Evolutionary conservation across 2,113 vertebrate species (phyloP), one percentile per base, ranked within the genome.

Genomic region (Cygnus atratus): DNA sequence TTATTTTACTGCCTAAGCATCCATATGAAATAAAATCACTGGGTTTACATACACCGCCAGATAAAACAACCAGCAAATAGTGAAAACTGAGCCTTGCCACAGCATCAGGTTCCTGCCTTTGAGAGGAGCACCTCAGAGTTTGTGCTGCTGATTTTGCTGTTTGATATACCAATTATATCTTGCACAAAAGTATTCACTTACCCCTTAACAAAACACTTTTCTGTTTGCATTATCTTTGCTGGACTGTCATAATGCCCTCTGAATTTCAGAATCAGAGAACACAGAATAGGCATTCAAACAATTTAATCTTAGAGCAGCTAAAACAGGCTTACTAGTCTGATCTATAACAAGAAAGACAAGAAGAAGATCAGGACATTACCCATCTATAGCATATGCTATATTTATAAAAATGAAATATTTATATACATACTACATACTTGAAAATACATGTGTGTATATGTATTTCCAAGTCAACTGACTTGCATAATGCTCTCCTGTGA

Each of bases 21-120:
- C 58, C 11, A 83, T 41, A 29, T 35, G 44, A 83, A n/a, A 66
- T 73, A 77, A 66, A 79, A 93, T 46, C 9, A 2, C 15, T 8
- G 5, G 29, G 22, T 33, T 78, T 26, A 61, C 0, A 0, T 19
- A 48, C 24, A 31, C 8, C 24, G 50, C 1, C 2, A 0, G 29
- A 46, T 70, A 82, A 88, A 79, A 46, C 26, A 73, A 66, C 13
- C 33, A 75, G 52, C 28, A 59, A 71, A 88, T 26, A 84, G 81
- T 22, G 25, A 62, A 67, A 82, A 41, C 3, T 37, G 19, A 86
- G 54, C 16, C 35, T 59, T 82, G 37, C 31, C 16, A 11, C 9
- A 39, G 62, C 54, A 70, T 44, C 70, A 25, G 57, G 44, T 2
- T 84, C 39, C 55, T 50, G 31, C 11, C 57, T 92, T 58, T 84